Evolutionary conservation across 2,113 vertebrate genomes (phyloP), one percentile per base, ranked within the genome.

Genomic region (Ginglymostoma cirratum): DNA sequence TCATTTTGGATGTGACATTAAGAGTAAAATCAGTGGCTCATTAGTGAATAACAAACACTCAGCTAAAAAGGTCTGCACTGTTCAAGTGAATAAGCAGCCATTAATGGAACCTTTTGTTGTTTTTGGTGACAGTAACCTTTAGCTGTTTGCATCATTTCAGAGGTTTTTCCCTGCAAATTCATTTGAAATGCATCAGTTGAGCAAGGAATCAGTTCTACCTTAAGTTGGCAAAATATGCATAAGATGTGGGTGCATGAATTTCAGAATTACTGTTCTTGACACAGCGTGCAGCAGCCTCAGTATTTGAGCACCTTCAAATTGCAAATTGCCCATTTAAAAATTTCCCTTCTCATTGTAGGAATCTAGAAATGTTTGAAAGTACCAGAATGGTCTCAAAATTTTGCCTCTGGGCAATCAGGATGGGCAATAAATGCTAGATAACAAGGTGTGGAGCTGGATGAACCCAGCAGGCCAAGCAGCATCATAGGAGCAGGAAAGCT

Each of bases 41-140:
- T 72, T 95, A 48, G 45, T 95, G 94, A 45, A 95, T 38, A 72
- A 95, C 72, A 38, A 17, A 72, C 38, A 3, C 5, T 95, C 45
- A 48, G 93, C 66, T 38, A 42, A 27, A 94, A 67, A 23, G 92
- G 23, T 42, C 34, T 70, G 21, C 66, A 94, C n/a, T 94, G n/a
- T 42, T 8, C 69, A 45, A 38, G 21, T 94, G 70, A 72, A 95
- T 45, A 95, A 52, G 94, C 24, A 72, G 24, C 42, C 66, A 94
- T 95, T 95, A 95, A 67, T 94, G 65, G n/a, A 69, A 95, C 67
- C 7, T 95, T 95, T 95, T 72, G 67, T 48, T 48, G 67, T 48
- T 95, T 55, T 69, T 72, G 38, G 66, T 92, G 61, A 95, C 42
- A 69, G 72, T 30, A 30, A 23, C 21, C 42, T 30, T 48, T 70